Evolutionary conservation across 2,797 vertebrate genomes (phyloP).

Genomic region (Synanceia verrucosa): DNA sequence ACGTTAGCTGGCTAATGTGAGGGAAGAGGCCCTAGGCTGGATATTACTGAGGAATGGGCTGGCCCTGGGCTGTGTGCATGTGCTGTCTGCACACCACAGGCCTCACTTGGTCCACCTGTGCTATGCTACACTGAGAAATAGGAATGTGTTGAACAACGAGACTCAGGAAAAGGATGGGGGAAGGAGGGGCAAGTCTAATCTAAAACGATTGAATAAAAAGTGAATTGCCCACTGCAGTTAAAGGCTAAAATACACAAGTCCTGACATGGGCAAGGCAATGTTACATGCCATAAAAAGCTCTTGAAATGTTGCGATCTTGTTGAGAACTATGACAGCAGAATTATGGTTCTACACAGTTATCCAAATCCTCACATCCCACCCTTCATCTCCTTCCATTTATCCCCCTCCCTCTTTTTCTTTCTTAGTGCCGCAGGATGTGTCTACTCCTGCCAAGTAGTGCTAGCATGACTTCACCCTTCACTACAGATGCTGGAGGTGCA

Average conservation of each 20-base stretch:
- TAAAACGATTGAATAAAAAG: conserved; percentile 18
- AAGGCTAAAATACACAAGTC: conserved; percentile 32
- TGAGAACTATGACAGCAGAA: background rate
- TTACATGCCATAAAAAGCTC: background rate
- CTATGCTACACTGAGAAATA: conserved; percentile 80
- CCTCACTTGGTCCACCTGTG: conserved; percentile 80
- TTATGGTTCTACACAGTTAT: background rate
- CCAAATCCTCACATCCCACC: background rate
- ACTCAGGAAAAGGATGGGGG: conserved; percentile 41
- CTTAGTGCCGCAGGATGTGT: conserved; percentile 3
- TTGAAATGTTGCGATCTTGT: background rate
- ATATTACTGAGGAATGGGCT: conserved; percentile 78
- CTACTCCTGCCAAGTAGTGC: conserved; percentile 44
- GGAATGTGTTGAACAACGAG: conserved; percentile 79
- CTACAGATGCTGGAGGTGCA: conserved; percentile 27
- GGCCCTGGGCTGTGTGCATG: conserved; percentile 67
- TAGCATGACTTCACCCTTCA: conserved; percentile 16
- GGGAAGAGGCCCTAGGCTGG: conserved; percentile 67
- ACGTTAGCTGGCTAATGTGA: conserved; percentile 67
- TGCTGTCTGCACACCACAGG: conserved; percentile 53
- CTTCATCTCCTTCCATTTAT: background rate
- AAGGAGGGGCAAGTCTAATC: conserved; percentile 27
- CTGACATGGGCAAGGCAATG: conserved; percentile 3
- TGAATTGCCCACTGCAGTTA: conserved; percentile 17
- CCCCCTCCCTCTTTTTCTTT: background rate